Base-by-base conservation (phyloP, 2,797 vertebrate species). In the Aselliscus stoliczkanus region DNA sequence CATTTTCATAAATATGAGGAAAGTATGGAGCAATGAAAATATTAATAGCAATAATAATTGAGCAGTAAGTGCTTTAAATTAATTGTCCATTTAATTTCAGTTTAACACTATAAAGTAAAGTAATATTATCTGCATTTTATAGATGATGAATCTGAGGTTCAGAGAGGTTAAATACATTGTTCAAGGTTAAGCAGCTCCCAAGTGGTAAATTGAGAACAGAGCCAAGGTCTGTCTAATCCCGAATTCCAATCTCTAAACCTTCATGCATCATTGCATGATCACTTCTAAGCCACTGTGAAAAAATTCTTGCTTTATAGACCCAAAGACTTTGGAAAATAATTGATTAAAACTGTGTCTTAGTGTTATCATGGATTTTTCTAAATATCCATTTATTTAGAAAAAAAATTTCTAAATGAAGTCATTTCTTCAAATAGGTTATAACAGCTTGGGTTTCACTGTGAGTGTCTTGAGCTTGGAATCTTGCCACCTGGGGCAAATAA, bases 1-100 rank as follows among this genome's bases (percentile, higher is more conserved):
- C 85, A 73, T 89, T 96, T 96, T 89, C n/a, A 90, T 89, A 90
- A 93, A 83, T 82, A 87, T 67, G 23, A 93, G 29, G 58, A 88
- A 82, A 93, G 44, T 88, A 2, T 82, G 42, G 18, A 72, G 52
- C 80, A 92, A 80, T 94, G 54, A 94, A 95, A 94, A 88, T 90
- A 94, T 92, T 97, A 91, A 87, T 56, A 84, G 73, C 58, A 88
- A 93, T 91, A 93, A 97, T 89, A 95, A 97, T 60, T 82, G 56
- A 93, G 29, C 7, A 42, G 27, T 80, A 69, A 88, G 27, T 84
- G 29, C 87, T 93, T 90, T 95, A 96, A 97, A 86, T 95, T 97
- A 97, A 97, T 88, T 96, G 50, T 67, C 95, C 92, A 88, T 92
- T 97, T 96, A 94, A 92, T 77, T 96, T 97, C 90, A 95, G 65